These are phyloP conservation scores for Abramis brama DNA, from an alignment of 2,113 vertebrate genomes.

Conservation along the genomic window DNA sequence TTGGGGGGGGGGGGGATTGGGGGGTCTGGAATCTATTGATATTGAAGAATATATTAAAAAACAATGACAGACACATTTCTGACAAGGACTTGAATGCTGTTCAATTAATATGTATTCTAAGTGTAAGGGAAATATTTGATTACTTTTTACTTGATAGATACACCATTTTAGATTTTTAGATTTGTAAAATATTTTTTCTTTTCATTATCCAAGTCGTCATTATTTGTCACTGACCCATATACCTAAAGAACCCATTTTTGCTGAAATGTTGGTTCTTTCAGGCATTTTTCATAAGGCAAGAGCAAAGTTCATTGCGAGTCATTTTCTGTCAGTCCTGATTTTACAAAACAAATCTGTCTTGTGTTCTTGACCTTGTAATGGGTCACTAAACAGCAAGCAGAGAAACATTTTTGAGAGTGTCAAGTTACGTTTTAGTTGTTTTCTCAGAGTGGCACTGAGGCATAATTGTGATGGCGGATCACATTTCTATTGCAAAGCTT, in stretches of 20 bases:
- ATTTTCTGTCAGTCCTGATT: slow-evolving; percentile 38
- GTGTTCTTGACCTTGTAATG: not conserved
- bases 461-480: slow-evolving; percentile 42
- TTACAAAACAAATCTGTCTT: slow-evolving; percentile 17
- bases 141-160: not conserved
- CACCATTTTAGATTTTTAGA: not conserved
- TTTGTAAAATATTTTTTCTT: not conserved
- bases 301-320: not conserved
- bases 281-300: slow-evolving; percentile 11
- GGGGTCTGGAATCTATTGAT: too few relatives aligned
- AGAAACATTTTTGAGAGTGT: slow-evolving; percentile 10
- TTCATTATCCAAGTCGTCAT: not conserved
- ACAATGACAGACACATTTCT: too few relatives aligned
- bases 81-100: not conserved
- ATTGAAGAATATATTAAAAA: too few relatives aligned
- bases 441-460: slow-evolving; percentile 35
- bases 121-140: not conserved
- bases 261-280: not conserved
- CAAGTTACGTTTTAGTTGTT: not conserved
- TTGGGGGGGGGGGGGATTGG: rapidly evolving
- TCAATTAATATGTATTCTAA: not conserved
- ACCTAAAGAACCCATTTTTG: not conserved
- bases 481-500: slow-evolving; percentile 56
- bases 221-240: not conserved
- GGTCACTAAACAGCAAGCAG: slow-evolving; percentile 27